A percentile compares a stretch with the other conserved stretches of the same genome.
phyloP scores from a whole-genome alignment of 1,140 invertebrate species.

The Helicoverpa armigera region DNA sequence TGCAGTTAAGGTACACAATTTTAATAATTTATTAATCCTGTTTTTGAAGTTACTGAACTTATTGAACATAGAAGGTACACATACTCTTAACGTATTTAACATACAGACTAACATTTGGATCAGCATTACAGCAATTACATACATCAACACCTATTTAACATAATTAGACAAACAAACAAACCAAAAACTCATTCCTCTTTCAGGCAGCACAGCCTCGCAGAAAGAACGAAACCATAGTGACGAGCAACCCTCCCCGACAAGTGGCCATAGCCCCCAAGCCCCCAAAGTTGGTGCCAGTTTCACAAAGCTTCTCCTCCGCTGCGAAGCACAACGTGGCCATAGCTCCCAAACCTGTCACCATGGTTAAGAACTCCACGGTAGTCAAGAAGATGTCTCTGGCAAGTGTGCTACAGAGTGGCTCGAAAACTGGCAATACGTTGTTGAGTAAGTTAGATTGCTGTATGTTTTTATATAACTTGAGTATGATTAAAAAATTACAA shows the following conservation, averaged over 20 bases:
- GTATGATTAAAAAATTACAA: neutral
- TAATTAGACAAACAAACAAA: neutral
- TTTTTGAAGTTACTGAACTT: no score
- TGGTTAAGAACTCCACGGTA: constrained; percentile 53
- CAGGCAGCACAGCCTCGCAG: constrained; percentile 61
- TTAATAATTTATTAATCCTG: neutral
- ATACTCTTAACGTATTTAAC: no score
- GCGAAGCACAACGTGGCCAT: constrained; percentile 64
- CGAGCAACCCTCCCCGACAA: constrained; percentile 65
- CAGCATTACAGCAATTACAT: neutral
- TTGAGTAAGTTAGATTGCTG: constrained; percentile 42
- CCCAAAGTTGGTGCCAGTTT: constrained; percentile 47
- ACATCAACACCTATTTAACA: neutral
- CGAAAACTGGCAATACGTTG: constrained; percentile 66
- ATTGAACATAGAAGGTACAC: no score
- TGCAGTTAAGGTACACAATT: constrained; percentile 68
- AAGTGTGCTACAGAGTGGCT: constrained; percentile 62
- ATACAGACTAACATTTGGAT: no score
- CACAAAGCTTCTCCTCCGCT: constrained; percentile 17
- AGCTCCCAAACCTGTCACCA: constrained; percentile 70
- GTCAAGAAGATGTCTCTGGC: constrained; percentile 74
- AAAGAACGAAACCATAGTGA: constrained; percentile 56
- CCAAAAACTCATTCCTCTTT: neutral
- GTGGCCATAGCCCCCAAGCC: constrained; percentile 83
- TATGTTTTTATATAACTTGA: no score